Percentiles rank a stretch among this genome's conserved stretches.
Evolutionary conservation across 2,113 vertebrate species (phyloP).

Genomic region (Cheilinus undulatus): DNA sequence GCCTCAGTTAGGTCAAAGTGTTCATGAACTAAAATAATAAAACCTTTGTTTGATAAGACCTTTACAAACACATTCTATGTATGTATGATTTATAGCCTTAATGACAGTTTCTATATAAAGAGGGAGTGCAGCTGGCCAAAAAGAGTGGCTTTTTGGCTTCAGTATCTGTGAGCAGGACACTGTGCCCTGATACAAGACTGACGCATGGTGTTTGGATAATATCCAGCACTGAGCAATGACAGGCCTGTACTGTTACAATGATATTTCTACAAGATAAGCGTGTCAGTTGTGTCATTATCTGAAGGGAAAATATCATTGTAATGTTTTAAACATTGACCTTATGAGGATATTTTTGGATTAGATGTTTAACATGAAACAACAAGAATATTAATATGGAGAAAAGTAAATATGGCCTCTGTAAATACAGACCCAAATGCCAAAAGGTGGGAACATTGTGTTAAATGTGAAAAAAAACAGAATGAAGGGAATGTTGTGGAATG

Average conservation of each 20-base stretch:
- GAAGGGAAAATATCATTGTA: not conserved
- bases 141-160: not conserved
- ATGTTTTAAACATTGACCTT: not conserved
- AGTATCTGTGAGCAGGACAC: slow-evolving; percentile 6
- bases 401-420: too few relatives aligned
- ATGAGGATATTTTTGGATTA: not conserved
- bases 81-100: not conserved
- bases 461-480: too few relatives aligned
- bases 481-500: too few relatives aligned
- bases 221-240: slow-evolving; percentile 10
- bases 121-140: not conserved
- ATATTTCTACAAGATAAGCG: not conserved
- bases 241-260: not conserved
- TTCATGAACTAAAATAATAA: not conserved
- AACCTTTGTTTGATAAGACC: not conserved
- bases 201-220: slow-evolving; percentile 10
- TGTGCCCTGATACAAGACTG: slow-evolving; percentile 3
- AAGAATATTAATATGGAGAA: too few relatives aligned
- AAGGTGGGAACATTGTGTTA: too few relatives aligned
- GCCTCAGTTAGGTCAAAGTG: not conserved
- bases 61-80: not conserved
- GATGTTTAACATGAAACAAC: too few relatives aligned
- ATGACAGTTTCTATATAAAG: not conserved
- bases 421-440: too few relatives aligned
- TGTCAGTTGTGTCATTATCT: slow-evolving; percentile 22